These are phyloP conservation scores for Gobius niger DNA, from an alignment of 2,113 vertebrate genomes.

Conservation along the genomic window DNA sequence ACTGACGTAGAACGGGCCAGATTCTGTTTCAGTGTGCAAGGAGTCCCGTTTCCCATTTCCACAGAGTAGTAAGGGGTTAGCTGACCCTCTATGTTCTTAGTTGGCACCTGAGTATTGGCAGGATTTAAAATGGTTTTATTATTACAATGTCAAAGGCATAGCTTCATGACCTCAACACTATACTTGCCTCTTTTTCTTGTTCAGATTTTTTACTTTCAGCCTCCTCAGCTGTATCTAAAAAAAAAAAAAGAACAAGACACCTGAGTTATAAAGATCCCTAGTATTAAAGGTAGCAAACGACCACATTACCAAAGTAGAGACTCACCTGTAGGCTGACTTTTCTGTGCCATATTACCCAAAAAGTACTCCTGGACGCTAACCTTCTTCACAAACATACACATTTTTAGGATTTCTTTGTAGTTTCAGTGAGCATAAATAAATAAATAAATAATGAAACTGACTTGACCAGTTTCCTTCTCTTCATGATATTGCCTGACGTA, in stretches of 20 bases:
- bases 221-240: slow-evolving; percentile 57
- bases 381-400: slow-evolving; percentile 77
- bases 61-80: slow-evolving; percentile 91
- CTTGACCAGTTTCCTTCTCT: slow-evolving; percentile 97
- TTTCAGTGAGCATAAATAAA: neutral
- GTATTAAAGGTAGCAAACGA: neutral
- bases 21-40: slow-evolving; percentile 89
- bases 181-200: slow-evolving; percentile 62
- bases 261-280: neutral
- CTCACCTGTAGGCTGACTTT: slow-evolving; percentile 81
- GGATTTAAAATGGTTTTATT: neutral
- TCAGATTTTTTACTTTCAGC: slow-evolving; percentile 46
- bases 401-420: neutral
- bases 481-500: slow-evolving; percentile 96
- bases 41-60: slow-evolving; percentile 93
- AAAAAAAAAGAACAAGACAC: neutral
- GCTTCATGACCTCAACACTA: neutral
- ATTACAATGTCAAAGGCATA: neutral
- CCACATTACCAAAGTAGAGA: slow-evolving; percentile 7
- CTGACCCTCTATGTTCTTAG: slow-evolving; percentile 97
- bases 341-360: slow-evolving; percentile 85
- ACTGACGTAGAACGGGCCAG: slow-evolving; percentile 84
- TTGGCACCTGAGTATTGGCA: slow-evolving; percentile 61
- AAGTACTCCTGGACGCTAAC: slow-evolving; percentile 95
- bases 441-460: slow-evolving; percentile 56